Conservation (phyloP, 2,797 vertebrate genomes). For the Falco columbarius region DNA sequence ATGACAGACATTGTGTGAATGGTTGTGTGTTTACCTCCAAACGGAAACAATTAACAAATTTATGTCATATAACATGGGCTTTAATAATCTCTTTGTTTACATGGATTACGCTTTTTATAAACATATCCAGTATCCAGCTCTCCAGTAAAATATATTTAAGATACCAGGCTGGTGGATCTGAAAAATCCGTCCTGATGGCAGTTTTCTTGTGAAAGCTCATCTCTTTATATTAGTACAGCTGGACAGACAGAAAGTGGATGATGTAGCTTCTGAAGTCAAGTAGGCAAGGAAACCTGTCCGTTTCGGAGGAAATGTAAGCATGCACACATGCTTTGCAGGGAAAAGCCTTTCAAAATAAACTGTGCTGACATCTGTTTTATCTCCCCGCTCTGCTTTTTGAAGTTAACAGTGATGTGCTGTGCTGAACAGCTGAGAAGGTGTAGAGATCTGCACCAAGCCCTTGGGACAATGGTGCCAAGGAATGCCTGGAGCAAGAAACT, state of each 20-base stretch:
- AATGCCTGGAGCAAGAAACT: slow-evolving; percentile 36
- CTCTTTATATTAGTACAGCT: not conserved
- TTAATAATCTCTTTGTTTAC: not conserved
- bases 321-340: not conserved
- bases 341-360: slow-evolving; percentile 30
- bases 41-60: not conserved
- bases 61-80: not conserved
- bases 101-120: not conserved
- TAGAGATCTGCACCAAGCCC: slow-evolving; percentile 38
- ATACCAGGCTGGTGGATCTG: not conserved
- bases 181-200: not conserved
- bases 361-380: slow-evolving; percentile 12
- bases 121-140: not conserved
- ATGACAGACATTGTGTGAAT: not conserved
- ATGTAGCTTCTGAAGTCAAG: not conserved
- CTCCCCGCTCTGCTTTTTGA: not conserved
- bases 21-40: not conserved
- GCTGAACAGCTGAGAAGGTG: slow-evolving; percentile 57
- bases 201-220: not conserved
- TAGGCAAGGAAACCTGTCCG: not conserved
- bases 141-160: not conserved
- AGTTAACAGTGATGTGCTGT: slow-evolving; percentile 20
- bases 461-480: slow-evolving; percentile 66
- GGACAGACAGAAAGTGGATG: not conserved
- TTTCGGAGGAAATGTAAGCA: not conserved